Evolutionary conservation across 2,113 vertebrate genomes (phyloP), one percentile per base, ranked within the genome.

Genomic region (Hiodon tergisus): DNA sequence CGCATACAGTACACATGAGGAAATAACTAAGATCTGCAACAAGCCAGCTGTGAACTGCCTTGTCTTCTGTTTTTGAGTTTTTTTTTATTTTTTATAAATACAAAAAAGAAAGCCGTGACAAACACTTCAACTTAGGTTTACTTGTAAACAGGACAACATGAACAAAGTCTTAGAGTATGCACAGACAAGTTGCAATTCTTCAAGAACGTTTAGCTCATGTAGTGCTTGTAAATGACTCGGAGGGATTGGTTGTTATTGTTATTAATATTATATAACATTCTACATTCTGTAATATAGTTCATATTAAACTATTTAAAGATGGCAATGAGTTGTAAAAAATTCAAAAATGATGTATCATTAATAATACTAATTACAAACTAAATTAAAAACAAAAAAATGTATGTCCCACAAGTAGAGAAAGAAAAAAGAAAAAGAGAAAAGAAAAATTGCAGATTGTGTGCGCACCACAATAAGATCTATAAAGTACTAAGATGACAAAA

Each of bases 391-490:
- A 75, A 79, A 68, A 82, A 82, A 78, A 82, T 81, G 79, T 81
- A 79, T 82, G 82, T 84, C 50, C 83, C 65, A 73, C 81, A 77
- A 84, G 86, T 73, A 76, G 86, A 85, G 77, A 73, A 31, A 31
- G 31, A 31, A 31, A 31, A 31, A 31, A 31, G 31, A 31, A 31
- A 31, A 31, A 31, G 31, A 31, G 31, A 50, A 71, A 84, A 75
- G 92, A 94, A 92, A 94, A 92, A 93, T 92, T 94, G 93, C 93
- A 95, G 91, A 78, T 93, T 92, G 91, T 81, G 92, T 92, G 93
- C 94, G 95, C 87, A 82, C 90, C 79, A 89, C 85, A 78, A 84
- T 88, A 89, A 87, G 88, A 88, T 91, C 89, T 91, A 92, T 93
- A 95, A 90, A 90, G 90, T 91, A 95, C 88, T 87, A 91, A 94